Conservation (phyloP, 2,797 vertebrate species). For the Diceros bicornis region DNA sequence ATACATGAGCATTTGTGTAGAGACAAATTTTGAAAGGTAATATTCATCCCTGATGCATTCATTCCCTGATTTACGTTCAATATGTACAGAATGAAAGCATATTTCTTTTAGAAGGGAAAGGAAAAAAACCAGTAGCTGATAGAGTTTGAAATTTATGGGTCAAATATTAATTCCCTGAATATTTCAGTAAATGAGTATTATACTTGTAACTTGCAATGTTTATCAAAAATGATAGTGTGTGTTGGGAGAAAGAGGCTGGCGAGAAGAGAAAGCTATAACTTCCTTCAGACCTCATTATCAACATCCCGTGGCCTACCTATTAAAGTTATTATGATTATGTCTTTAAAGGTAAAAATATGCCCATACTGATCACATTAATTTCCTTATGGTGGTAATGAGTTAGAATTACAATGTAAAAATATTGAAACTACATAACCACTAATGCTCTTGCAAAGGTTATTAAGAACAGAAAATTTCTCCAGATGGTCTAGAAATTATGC, state of each 20-base stretch:
- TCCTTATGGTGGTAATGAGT: conserved; percentile 68
- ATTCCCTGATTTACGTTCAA: conserved; percentile 75
- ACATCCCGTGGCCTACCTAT: conserved; percentile 43
- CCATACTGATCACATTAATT: conserved; percentile 61
- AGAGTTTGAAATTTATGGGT: conserved; percentile 72
- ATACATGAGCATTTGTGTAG: conserved; percentile 64
- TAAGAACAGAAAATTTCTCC: conserved; percentile 73
- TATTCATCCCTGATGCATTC: conserved; percentile 64
- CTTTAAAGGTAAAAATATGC: conserved; percentile 72
- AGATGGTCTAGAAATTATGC: conserved; percentile 67
- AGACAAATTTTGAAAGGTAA: conserved; percentile 72
- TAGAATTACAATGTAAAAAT: conserved; percentile 73
- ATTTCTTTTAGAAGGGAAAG: conserved; percentile 70
- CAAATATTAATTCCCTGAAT: conserved; percentile 79
- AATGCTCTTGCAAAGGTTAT: conserved; percentile 51
- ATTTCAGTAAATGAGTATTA: conserved; percentile 75
- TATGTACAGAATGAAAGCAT: conserved; percentile 56
- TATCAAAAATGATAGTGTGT: conserved; percentile 72
- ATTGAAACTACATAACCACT: conserved; percentile 56
- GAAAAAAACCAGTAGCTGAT: conserved; percentile 43
- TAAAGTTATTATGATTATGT: conserved; percentile 64
- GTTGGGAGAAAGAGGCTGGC: background rate
- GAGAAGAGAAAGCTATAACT: conserved; percentile 21
- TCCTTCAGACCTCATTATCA: conserved; percentile 68
- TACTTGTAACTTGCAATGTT: conserved; percentile 65